These are phyloP conservation scores for Triplophysa bombifrons DNA, from an alignment of 2,797 vertebrate species.

Conservation along the genomic window DNA sequence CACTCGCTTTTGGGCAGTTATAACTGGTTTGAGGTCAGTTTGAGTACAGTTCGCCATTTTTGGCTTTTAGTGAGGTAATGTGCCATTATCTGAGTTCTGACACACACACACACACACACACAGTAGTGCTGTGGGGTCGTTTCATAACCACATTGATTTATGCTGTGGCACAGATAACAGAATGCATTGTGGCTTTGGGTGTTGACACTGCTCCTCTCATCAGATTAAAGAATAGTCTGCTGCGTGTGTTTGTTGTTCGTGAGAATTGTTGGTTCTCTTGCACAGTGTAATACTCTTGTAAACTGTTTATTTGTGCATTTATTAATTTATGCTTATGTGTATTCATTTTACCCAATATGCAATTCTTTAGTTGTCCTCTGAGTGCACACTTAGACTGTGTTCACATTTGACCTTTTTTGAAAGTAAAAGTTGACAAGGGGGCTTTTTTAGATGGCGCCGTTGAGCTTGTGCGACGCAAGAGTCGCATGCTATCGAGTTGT, in stretches of 20 bases:
- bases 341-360: too few species aligned
- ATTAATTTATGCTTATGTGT: too few species aligned
- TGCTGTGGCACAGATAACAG: slow-evolving; percentile 42
- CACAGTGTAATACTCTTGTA: too few species aligned
- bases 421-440: too few species aligned
- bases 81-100: background rate
- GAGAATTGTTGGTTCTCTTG: too few species aligned
- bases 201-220: slow-evolving; percentile 47
- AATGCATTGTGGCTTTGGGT: slow-evolving; percentile 50
- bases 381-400: too few species aligned
- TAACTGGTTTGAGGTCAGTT: slow-evolving; percentile 37
- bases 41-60: slow-evolving; percentile 26
- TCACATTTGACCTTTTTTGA: too few species aligned
- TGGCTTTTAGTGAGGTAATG: slow-evolving; percentile 19
- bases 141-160: slow-evolving; percentile 45
- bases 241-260: background rate
- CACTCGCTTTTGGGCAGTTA: background rate
- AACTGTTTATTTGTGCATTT: too few species aligned
- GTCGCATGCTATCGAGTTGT: too few species aligned
- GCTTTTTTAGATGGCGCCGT: too few species aligned
- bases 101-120: slow-evolving; percentile 9
- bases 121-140: background rate
- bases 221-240: slow-evolving; percentile 35
- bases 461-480: too few species aligned
- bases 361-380: too few species aligned